Evolutionary conservation across 2,113 vertebrate genomes (phyloP).

Genomic region (Tachuris rubrigastra): DNA sequence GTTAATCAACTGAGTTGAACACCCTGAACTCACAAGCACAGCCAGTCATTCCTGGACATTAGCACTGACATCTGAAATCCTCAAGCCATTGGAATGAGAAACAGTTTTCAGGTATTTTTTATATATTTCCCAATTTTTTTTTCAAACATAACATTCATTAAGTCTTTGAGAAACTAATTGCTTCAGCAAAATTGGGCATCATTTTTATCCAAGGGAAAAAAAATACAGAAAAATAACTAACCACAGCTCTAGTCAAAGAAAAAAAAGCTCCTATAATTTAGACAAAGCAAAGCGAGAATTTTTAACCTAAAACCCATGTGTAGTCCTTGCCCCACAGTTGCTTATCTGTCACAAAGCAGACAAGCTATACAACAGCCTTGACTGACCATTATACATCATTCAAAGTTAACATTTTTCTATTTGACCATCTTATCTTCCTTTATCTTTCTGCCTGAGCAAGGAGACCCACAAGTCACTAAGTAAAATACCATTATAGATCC

Average conservation of each 20-base stretch:
- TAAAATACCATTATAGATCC: background rate
- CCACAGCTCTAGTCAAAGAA: background rate
- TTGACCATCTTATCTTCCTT: constrained; percentile 37
- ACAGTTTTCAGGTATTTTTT: background rate
- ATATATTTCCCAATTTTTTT: background rate
- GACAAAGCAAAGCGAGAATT: constrained; percentile 12
- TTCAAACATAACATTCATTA: background rate
- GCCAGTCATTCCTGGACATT: background rate
- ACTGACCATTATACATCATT: constrained; percentile 70
- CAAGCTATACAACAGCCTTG: constrained; percentile 79
- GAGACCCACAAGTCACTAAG: background rate
- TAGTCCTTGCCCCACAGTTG: constrained; percentile 80
- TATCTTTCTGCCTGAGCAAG: constrained; percentile 6
- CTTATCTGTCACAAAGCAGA: constrained; percentile 78
- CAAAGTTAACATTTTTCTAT: constrained; percentile 57
- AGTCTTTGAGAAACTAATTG: background rate
- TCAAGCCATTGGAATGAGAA: background rate
- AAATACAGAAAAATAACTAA: background rate
- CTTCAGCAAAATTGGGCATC: background rate
- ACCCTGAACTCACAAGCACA: background rate
- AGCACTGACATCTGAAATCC: background rate
- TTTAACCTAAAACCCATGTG: constrained; percentile 43
- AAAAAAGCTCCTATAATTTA: background rate
- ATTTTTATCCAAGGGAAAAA: background rate
- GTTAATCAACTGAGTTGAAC: background rate